Evolutionary conservation across 2,113 vertebrate genomes (phyloP), one percentile per base, ranked within the genome.

Genomic region (Pristiophorus japonicus): DNA sequence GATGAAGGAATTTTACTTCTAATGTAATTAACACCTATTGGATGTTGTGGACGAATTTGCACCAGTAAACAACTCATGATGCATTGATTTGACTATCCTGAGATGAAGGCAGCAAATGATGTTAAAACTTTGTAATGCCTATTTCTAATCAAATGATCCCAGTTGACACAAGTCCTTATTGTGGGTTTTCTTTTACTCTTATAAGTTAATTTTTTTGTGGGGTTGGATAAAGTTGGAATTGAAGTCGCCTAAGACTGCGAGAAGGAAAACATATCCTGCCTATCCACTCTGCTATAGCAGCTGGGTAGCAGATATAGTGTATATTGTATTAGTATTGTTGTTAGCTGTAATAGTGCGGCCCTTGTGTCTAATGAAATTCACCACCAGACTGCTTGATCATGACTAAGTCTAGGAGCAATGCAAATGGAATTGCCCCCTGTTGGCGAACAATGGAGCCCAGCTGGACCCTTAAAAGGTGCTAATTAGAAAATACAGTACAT

Each of bases 381-480:
- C 98, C 98, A 98, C 98, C 97, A 98, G 98, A 98, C 98, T 98
- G 98, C 98, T 98, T 98, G 98, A 98, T 98, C 98, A 98, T 98
- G 98, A 98, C 98, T 99, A 99, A 99, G 98, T 98, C 98, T 98
- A 98, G 97, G 98, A 99, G 98, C 98, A 99, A 98, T 99, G 98
- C 98, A 99, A 99, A 99, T 99, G 98, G 98, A 98, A 99, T 99
- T 98, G 98, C 98, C 98, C 98, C 99, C 99, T 96, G 98, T 98
- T 98, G 98, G 98, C 98, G 98, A 98, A 98, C 98, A 99, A 99
- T 99, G 98, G 97, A 97, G 98, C 98, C 98, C 99, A 99, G 98
- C 99, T 99, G 99, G 98, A 38, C 98, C 98, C 98, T 99, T 99
- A 99, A 99, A 99, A 99, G 98, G 99, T 99, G 99, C 99, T 99